A percentile compares a stretch with the other conserved stretches of the same genome.
These are phyloP conservation scores for Anagrus nilaparvatae DNA, from an alignment of 1,140 invertebrate genomes.

Conservation along the genomic window DNA sequence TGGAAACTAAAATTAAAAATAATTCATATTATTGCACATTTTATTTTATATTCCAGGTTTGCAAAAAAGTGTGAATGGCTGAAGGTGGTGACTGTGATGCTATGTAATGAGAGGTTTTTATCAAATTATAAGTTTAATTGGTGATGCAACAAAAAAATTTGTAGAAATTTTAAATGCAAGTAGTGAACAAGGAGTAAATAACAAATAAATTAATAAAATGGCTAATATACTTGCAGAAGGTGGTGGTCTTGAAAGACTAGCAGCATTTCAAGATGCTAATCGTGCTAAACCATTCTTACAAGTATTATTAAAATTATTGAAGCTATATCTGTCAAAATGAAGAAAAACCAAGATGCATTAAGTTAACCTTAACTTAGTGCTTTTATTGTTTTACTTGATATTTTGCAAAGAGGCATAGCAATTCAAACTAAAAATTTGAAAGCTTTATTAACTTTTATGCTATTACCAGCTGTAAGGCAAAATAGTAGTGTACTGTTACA, in stretches of 20 bases:
- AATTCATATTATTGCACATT: neutral
- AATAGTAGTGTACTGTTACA: conserved; percentile 69
- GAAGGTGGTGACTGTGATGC: conserved; percentile 79
- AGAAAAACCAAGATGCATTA: conserved; percentile 56
- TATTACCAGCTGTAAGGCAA: conserved; percentile 57
- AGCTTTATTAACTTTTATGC: conserved; percentile 73
- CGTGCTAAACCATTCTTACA: conserved; percentile 68
- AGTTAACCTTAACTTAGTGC: conserved; percentile 57
- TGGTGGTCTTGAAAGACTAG: conserved; percentile 58
- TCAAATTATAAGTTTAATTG: conserved; percentile 89
- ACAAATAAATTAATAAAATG: conserved; percentile 85
- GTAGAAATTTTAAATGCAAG: conserved; percentile 87
- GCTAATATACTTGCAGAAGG: conserved; percentile 63
- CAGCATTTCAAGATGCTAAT: conserved; percentile 55
- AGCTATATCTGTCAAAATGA: conserved; percentile 71
- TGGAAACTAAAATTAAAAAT: conserved; percentile 3
- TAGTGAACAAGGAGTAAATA: conserved; percentile 80
- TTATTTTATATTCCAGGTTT: conserved; percentile 34
- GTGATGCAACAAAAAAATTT: conserved; percentile 97
- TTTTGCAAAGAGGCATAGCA: conserved; percentile 54
- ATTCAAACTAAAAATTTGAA: conserved; percentile 54
- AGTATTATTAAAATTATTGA: conserved; percentile 74
- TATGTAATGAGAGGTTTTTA: conserved; percentile 95
- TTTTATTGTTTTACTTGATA: conserved; percentile 55
- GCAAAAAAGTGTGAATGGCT: conserved; percentile 74